Percentiles rank a stretch among this genome's conserved stretches.
These are phyloP conservation scores for Clavelina lepadiformis DNA, from an alignment of 23 tunicate genomes.

Conservation along the genomic window DNA sequence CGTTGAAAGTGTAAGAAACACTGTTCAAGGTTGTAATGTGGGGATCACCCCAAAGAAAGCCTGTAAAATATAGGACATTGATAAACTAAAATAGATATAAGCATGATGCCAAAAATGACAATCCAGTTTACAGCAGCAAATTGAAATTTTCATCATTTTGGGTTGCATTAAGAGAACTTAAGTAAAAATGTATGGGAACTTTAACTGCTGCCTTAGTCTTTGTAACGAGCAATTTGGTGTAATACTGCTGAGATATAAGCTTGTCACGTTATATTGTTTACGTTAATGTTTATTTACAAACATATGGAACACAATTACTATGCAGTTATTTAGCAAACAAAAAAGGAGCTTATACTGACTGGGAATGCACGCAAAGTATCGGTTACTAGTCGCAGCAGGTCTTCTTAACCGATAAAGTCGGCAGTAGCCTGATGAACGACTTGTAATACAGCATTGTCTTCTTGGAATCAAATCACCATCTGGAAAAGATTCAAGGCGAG, in stretches of 20 bases:
- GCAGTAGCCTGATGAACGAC: background rate
- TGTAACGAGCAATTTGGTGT: too few species aligned
- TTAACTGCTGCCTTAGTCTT: too few species aligned
- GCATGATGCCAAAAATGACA: background rate
- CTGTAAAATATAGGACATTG: background rate
- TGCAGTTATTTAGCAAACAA: too few species aligned
- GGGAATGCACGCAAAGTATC: background rate
- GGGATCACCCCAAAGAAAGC: conserved; percentile 52
- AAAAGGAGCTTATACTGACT: too few species aligned
- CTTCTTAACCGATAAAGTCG: conserved; percentile 1
- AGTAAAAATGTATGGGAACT: too few species aligned
- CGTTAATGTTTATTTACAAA: too few species aligned
- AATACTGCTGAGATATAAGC: background rate
- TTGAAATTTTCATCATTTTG: too few species aligned
- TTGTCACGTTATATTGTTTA: background rate
- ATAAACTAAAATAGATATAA: background rate
- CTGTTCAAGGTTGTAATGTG: conserved; percentile 44
- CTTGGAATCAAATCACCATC: conserved; percentile 28
- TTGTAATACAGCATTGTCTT: conserved; percentile 19
- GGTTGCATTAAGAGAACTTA: too few species aligned
- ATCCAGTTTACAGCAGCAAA: background rate
- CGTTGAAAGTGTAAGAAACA: conserved; percentile 46
- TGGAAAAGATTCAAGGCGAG: background rate
- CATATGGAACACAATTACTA: too few species aligned
- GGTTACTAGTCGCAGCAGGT: conserved; percentile 8